Percentiles rank a stretch among this genome's conserved stretches.
phyloP scores from a whole-genome alignment of 2,113 vertebrate genomes.

The Rhea pennata region DNA sequence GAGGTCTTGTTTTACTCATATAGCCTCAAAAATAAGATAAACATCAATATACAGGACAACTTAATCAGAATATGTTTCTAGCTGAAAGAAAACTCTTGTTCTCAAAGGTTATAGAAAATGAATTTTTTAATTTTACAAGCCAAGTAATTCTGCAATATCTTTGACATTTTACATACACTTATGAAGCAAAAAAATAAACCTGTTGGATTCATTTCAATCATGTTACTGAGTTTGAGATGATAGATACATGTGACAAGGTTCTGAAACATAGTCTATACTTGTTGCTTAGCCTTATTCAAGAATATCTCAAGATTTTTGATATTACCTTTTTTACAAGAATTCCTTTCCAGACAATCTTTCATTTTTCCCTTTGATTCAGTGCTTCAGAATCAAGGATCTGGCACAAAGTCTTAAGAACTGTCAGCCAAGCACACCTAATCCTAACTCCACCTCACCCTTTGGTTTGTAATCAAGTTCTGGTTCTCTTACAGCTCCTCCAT shows the following conservation, averaged over 20 bases:
- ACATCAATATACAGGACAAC: neutral
- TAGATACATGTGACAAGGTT: neutral
- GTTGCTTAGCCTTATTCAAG: neutral
- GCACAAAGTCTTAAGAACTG: neutral
- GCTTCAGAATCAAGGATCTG: neutral
- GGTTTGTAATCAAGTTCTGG: neutral
- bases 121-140: neutral
- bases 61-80: neutral
- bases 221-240: neutral
- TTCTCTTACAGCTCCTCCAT: neutral
- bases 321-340: neutral
- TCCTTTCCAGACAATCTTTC: neutral
- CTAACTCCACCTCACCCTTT: neutral
- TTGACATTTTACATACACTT: neutral
- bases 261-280: neutral
- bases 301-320: neutral
- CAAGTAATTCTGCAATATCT: neutral
- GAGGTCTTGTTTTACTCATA: neutral
- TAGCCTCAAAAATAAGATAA: neutral
- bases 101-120: neutral
- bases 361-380: neutral
- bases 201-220: neutral
- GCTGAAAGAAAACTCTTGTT: neutral
- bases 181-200: neutral
- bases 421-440: neutral